Evolutionary conservation across 2,113 vertebrate species (phyloP).

Genomic region (Corynorhinus townsendii): DNA sequence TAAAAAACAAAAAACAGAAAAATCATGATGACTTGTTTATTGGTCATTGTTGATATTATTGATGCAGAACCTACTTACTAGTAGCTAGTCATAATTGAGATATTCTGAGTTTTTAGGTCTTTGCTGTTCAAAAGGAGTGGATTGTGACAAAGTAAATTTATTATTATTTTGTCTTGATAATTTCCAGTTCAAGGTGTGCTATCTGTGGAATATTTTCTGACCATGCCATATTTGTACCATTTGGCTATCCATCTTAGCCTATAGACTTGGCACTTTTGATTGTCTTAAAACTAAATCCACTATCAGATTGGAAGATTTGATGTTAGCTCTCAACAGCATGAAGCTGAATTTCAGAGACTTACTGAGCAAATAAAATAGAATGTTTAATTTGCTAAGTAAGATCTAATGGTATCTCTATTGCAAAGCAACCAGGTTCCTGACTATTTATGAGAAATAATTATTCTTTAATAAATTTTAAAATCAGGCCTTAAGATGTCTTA

Average conservation of each 20-base stretch:
- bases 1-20: background rate
- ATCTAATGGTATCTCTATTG: background rate
- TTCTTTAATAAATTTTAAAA: slow-evolving; percentile 1
- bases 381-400: background rate
- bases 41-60: background rate
- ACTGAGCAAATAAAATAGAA: background rate
- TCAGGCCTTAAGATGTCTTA: background rate
- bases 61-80: background rate
- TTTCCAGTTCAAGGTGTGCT: background rate
- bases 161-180: background rate
- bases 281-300: background rate
- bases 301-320: background rate
- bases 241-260: background rate
- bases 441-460: background rate
- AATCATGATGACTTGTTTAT: background rate
- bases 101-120: background rate
- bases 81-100: background rate
- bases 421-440: background rate
- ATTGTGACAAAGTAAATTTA: background rate
- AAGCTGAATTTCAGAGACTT: background rate
- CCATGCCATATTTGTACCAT: background rate
- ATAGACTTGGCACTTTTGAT: background rate
- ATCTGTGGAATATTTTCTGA: background rate
- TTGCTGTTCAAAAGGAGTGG: background rate
- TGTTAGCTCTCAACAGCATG: background rate